Percentiles rank a stretch among this genome's conserved stretches.
phyloP scores from a whole-genome alignment of 1,140 invertebrate species.

The Lasioglossum albipes region DNA sequence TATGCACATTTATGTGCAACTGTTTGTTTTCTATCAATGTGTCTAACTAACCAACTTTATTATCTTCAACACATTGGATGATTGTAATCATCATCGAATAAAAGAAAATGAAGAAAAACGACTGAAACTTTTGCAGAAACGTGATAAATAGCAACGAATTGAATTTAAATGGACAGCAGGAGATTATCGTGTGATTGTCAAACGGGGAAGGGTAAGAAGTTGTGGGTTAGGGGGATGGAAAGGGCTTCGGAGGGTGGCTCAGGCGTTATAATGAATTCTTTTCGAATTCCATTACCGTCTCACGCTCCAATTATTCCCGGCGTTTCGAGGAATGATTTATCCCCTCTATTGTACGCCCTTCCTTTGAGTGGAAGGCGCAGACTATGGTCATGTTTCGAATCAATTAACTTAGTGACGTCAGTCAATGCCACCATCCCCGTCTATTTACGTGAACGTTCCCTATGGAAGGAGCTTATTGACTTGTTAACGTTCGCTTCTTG shows the following conservation, averaged over 20 bases:
- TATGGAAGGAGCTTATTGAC: slow-evolving; percentile 35
- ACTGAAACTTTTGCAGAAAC: no score
- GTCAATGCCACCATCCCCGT: slow-evolving; percentile 26
- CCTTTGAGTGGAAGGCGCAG: slow-evolving; percentile 24
- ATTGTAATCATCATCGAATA: no score
- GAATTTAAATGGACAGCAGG: neutral
- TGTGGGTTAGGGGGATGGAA: slow-evolving; percentile 17
- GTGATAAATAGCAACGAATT: neutral
- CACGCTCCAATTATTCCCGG: slow-evolving; percentile 73
- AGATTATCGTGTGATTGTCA: slow-evolving; percentile 8
- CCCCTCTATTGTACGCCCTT: slow-evolving; percentile 45
- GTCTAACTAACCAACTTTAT: no score
- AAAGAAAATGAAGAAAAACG: no score
- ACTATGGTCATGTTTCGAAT: slow-evolving; percentile 49
- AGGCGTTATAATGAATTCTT: slow-evolving; percentile 70
- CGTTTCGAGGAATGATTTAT: slow-evolving; percentile 74
- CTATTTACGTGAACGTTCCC: slow-evolving; percentile 37
- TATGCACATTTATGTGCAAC: no score
- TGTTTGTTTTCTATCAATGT: no score
- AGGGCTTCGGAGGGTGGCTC: slow-evolving; percentile 44
- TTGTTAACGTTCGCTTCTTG: slow-evolving; percentile 35
- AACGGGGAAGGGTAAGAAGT: neutral
- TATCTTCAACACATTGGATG: no score
- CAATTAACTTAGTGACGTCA: slow-evolving; percentile 51
- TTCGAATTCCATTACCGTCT: slow-evolving; percentile 70